Evolutionary conservation across 1,140 invertebrate species (phyloP).

Genomic region (Onthophagus taurus): DNA sequence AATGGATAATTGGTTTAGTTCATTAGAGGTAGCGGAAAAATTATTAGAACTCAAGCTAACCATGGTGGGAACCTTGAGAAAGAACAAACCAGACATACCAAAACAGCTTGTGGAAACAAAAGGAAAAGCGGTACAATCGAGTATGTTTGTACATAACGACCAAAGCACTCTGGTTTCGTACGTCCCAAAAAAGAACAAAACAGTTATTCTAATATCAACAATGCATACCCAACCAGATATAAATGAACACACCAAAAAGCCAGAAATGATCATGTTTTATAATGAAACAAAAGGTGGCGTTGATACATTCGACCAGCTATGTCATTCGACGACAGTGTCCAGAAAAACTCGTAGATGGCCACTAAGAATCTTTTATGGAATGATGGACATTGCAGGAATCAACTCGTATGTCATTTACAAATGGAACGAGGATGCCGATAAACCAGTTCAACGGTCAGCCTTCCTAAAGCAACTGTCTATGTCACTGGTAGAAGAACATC

Average conservation of each 20-base stretch:
- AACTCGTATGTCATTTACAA: constrained; percentile 11
- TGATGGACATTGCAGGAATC: constrained; percentile 6
- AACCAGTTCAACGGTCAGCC: too few species aligned
- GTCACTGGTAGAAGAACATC: too few species aligned
- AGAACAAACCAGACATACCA: constrained; percentile 7
- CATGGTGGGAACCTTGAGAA: constrained; percentile 4
- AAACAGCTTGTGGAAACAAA: background rate
- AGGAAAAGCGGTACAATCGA: background rate
- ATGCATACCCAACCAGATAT: constrained; percentile 26
- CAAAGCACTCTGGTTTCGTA: constrained; percentile 3
- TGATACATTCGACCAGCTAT: constrained; percentile 20
- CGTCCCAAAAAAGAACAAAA: constrained; percentile 4
- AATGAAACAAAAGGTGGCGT: constrained; percentile 38
- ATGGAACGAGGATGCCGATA: too few species aligned
- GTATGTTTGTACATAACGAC: background rate
- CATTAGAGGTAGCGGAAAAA: constrained; percentile 2
- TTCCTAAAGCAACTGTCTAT: too few species aligned
- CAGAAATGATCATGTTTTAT: constrained; percentile 36
- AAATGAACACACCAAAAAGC: constrained; percentile 28
- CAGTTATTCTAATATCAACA: constrained; percentile 24
- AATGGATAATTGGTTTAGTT: constrained; percentile 8
- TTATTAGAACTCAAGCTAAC: constrained; percentile 4
- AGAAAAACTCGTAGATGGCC: constrained; percentile 13
- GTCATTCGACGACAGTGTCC: constrained; percentile 7
- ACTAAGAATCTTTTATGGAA: constrained; percentile 9